These are phyloP conservation scores for Carapus acus DNA, from an alignment of 2,797 vertebrate genomes.

Conservation along the genomic window DNA sequence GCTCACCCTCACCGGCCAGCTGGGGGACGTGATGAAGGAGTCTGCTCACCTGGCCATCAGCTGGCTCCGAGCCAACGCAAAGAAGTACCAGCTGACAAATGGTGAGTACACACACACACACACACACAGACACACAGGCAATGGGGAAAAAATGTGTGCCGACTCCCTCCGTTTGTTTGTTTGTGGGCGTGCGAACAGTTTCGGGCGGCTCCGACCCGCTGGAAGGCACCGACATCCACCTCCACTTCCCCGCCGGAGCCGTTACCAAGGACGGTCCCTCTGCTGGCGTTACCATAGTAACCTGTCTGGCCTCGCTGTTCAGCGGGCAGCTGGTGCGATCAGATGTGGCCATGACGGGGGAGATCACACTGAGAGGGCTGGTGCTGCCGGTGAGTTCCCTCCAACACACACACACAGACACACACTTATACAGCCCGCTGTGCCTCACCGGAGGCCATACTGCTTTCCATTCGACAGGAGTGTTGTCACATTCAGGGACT, in stretches of 20 bases:
- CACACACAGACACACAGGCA: background rate
- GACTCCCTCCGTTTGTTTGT: background rate
- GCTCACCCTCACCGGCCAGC: constrained; percentile 88
- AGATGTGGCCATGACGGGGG: constrained; percentile 96
- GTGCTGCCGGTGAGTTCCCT: constrained; percentile 86
- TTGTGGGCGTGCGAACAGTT: constrained; percentile 65
- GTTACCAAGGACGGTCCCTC: constrained; percentile 98
- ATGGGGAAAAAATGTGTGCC: too few relatives aligned
- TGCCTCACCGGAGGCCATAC: too few relatives aligned
- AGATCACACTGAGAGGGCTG: constrained; percentile 93
- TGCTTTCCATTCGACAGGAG: too few relatives aligned
- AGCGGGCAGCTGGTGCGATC: constrained; percentile 89
- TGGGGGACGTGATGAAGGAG: constrained; percentile 96
- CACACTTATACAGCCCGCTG: too few relatives aligned
- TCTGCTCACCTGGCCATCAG: constrained; percentile 95
- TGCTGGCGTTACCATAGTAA: constrained; percentile 98
- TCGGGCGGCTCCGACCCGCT: constrained; percentile 87
- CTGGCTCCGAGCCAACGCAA: constrained; percentile 92
- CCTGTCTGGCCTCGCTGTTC: constrained; percentile 93
- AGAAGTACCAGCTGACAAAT: constrained; percentile 84
- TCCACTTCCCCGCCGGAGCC: constrained; percentile 97
- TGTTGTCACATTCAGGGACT: too few relatives aligned
- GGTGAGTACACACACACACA: constrained; percentile 62
- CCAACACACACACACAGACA: background rate
- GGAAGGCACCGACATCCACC: constrained; percentile 96